These are phyloP conservation scores for Conus canariensis DNA, from an alignment of 2,888 invertebrate species.

Conservation along the genomic window DNA sequence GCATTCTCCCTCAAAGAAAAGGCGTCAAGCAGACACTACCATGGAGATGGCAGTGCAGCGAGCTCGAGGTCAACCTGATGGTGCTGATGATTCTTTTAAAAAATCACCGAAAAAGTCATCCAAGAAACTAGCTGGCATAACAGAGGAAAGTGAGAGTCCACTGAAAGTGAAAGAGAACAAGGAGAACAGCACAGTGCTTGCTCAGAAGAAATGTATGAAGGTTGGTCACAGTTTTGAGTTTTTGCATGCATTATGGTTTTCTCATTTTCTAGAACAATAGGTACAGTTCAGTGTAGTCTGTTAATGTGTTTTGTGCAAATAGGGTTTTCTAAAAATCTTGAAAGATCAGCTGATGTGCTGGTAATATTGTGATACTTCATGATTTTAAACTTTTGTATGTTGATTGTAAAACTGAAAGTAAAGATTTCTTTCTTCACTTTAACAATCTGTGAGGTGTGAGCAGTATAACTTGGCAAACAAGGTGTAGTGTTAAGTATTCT, in stretches of 20 bases:
- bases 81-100: slow-evolving; percentile 67
- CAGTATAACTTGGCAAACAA: no score
- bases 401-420: no score
- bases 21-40: slow-evolving; percentile 60
- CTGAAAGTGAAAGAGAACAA: slow-evolving; percentile 50
- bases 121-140: not conserved
- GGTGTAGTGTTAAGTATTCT: no score
- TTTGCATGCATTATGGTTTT: not conserved
- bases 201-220: slow-evolving; percentile 15
- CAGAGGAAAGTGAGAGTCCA: slow-evolving; percentile 45
- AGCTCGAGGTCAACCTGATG: slow-evolving; percentile 73
- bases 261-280: not conserved
- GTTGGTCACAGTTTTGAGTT: slow-evolving; percentile 13
- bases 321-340: no score
- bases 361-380: no score
- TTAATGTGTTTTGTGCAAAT: no score
- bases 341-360: no score
- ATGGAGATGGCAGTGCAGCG: slow-evolving; percentile 71
- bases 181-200: slow-evolving; percentile 27
- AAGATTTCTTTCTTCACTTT: no score
- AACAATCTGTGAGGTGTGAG: no score
- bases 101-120: slow-evolving; percentile 40
- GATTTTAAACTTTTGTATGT: no score
- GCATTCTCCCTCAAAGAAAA: slow-evolving; percentile 45
- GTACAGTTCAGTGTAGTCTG: no score